phyloP scores from a whole-genome alignment of 2,113 vertebrate genomes.

The Harpagus bidentatus region DNA sequence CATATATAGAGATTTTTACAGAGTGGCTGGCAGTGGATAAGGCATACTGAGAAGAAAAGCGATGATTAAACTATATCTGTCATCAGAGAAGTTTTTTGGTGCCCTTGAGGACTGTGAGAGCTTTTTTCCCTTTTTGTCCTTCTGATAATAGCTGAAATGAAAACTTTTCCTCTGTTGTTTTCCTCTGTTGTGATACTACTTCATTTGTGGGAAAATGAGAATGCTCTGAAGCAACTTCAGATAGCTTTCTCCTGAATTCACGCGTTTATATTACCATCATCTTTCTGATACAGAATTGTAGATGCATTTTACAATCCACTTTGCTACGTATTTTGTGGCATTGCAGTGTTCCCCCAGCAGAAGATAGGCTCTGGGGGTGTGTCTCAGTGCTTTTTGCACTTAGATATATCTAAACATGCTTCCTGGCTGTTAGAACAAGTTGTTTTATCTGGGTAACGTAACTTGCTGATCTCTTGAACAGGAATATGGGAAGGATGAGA shows the following conservation, averaged over 20 bases:
- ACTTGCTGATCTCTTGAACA: background rate
- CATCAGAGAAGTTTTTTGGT: background rate
- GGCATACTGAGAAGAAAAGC: background rate
- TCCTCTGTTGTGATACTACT: background rate
- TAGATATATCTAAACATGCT: background rate
- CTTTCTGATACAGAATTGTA: background rate
- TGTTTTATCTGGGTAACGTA: rapidly evolving
- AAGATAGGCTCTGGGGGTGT: rapidly evolving
- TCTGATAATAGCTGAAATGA: background rate
- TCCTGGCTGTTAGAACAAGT: background rate
- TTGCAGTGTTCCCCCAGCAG: background rate
- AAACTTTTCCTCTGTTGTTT: background rate
- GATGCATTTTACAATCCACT: background rate
- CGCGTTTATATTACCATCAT: background rate
- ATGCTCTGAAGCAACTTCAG: background rate
- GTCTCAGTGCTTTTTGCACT: background rate
- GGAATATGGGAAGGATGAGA: background rate
- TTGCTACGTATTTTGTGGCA: background rate
- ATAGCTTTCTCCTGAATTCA: background rate
- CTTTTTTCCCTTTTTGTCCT: background rate
- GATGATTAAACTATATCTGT: background rate
- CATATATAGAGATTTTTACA: background rate
- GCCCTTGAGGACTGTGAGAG: background rate
- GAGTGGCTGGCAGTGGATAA: background rate
- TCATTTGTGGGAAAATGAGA: background rate